Conservation (phyloP, 2,797 vertebrate genomes). For the Discoglossus pictus region DNA sequence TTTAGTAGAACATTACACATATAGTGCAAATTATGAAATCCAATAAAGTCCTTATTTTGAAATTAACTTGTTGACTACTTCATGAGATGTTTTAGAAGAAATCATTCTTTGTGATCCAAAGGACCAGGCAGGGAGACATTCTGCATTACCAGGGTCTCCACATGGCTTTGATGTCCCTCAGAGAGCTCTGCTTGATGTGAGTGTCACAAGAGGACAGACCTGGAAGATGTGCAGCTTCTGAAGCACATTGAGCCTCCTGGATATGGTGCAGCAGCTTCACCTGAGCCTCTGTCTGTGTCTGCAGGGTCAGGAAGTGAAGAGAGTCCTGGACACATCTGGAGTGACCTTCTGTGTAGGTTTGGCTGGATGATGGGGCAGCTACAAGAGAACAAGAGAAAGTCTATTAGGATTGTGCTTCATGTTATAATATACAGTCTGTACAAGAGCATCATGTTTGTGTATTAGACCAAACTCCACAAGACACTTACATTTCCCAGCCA, state of each 20-base stretch:
- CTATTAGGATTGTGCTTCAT: not conserved
- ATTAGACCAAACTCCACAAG: fast-evolving
- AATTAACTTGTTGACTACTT: too few species aligned
- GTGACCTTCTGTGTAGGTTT: conserved; percentile 70
- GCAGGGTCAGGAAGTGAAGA: conserved; percentile 77
- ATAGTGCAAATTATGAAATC: too few species aligned
- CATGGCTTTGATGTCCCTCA: conserved; percentile 58
- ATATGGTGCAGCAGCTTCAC: conserved; percentile 78
- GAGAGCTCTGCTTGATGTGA: conserved; percentile 37
- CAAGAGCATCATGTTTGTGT: too few species aligned
- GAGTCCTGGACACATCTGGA: conserved; percentile 79
- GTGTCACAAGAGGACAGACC: not conserved
- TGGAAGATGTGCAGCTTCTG: conserved; percentile 47
- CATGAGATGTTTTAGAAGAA: too few species aligned
- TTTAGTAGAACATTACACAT: too few species aligned
- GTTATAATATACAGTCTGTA: not conserved
- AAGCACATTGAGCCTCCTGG: conserved; percentile 49
- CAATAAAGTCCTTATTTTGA: too few species aligned
- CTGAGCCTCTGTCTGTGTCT: conserved; percentile 71
- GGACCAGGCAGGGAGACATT: too few species aligned
- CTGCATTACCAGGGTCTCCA: conserved; percentile 82
- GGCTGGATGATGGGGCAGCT: conserved; percentile 47
- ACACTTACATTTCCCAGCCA: conserved; percentile 55
- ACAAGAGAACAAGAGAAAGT: conserved; percentile 1
- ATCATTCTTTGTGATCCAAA: too few species aligned